Conservation (phyloP, 2,888 invertebrate species). For the Polietes domitor region DNA sequence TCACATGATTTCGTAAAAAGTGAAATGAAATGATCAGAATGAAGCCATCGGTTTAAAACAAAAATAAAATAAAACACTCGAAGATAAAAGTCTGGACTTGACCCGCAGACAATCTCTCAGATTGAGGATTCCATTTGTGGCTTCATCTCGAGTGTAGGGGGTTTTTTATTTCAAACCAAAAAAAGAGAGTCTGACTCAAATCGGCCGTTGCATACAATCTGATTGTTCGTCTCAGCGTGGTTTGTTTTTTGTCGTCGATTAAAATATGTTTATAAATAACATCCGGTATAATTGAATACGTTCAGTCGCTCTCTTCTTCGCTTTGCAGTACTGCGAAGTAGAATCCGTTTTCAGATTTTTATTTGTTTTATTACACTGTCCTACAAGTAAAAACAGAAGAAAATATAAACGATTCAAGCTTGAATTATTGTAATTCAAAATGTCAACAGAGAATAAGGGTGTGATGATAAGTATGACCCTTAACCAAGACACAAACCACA, state of each 20-base stretch:
- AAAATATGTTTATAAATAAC: slow-evolving; percentile 43
- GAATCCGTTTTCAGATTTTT: background rate
- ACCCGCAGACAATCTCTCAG: too few relatives aligned
- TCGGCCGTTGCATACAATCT: background rate
- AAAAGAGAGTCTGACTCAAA: background rate
- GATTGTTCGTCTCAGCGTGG: background rate
- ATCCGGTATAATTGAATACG: slow-evolving; percentile 45
- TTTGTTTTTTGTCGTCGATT: slow-evolving; percentile 15
- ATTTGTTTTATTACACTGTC: background rate
- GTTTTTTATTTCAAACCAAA: background rate
- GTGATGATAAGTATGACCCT: too few relatives aligned
- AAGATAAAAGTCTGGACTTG: background rate
- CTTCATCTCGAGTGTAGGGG: background rate
- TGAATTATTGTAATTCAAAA: too few relatives aligned
- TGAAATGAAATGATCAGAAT: background rate
- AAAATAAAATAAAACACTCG: background rate
- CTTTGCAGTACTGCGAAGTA: background rate
- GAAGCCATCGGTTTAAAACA: background rate
- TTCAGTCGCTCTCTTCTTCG: background rate
- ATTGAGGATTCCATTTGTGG: too few relatives aligned
- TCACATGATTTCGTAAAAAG: slow-evolving; percentile 34
- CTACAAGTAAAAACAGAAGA: too few relatives aligned
- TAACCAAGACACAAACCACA: too few relatives aligned
- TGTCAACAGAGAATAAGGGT: too few relatives aligned
- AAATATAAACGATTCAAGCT: too few relatives aligned